Evolutionary conservation across 2,113 vertebrate species (phyloP).

Genomic region (Hippocampus abdominalis): DNA sequence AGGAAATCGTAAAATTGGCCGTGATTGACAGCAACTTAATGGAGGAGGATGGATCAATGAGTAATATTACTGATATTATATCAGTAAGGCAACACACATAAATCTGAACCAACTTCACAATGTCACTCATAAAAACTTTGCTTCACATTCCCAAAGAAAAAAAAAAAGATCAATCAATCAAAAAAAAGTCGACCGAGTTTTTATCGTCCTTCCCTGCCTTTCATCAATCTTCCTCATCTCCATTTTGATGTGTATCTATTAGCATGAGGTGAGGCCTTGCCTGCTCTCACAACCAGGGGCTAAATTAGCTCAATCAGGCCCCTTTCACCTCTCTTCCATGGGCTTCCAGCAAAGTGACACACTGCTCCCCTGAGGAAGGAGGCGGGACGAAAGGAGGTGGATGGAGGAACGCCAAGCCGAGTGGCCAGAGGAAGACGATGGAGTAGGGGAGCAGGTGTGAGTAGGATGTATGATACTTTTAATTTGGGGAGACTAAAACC

Average conservation of each 20-base stretch:
- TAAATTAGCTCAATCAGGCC: conserved; percentile 79
- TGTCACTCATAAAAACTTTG: conserved; percentile 76
- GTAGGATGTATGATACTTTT: not conserved
- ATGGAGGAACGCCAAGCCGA: conserved; percentile 3
- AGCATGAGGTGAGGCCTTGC: conserved; percentile 71
- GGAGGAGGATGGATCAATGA: conserved; percentile 73
- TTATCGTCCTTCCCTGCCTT: conserved; percentile 54
- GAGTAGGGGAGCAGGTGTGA: conserved; percentile 2
- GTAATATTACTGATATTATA: conserved; percentile 50
- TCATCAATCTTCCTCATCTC: conserved; percentile 53
- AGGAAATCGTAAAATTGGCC: conserved; percentile 61
- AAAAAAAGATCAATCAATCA: conserved; percentile 69
- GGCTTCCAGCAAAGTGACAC: conserved; percentile 67
- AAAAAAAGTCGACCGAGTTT: conserved; percentile 54
- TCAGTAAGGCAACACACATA: conserved; percentile 64
- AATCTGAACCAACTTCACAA: conserved; percentile 76
- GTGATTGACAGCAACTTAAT: conserved; percentile 70
- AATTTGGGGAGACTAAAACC: not conserved
- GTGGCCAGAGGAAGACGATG: conserved; percentile 32
- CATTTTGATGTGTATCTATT: conserved; percentile 79
- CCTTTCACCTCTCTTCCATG: conserved; percentile 68
- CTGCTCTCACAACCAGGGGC: conserved; percentile 72
- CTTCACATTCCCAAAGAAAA: conserved; percentile 53
- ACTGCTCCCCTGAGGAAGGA: conserved; percentile 56
- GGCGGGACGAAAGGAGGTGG: not conserved